These are phyloP conservation scores for Petrosia ficiformis DNA, from an alignment of 37 sponge, comb jelly and placozoan genomes.

Conservation along the genomic window DNA sequence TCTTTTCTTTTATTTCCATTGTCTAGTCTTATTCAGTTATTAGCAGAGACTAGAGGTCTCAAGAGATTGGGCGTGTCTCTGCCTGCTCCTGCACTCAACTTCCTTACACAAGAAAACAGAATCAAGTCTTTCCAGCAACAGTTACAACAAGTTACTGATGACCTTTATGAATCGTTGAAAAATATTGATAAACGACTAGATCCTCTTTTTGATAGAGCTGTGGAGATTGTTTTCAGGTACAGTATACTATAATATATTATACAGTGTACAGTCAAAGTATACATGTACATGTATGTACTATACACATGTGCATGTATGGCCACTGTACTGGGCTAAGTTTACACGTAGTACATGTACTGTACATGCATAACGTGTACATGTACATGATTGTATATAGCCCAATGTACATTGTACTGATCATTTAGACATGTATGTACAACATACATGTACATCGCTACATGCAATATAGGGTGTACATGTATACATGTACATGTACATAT, in stretches of 20 bases:
- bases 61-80: slow-evolving; percentile 36
- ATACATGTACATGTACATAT: background rate
- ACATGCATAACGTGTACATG: no score
- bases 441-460: no score
- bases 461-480: no score
- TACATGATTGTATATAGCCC: no score
- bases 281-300: no score
- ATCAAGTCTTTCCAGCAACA: slow-evolving; percentile 80
- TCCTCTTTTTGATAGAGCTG: slow-evolving; percentile 47
- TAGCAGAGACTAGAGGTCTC: slow-evolving; percentile 78
- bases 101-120: slow-evolving; percentile 73
- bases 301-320: no score
- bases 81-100: slow-evolving; percentile 48
- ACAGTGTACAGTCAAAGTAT: no score
- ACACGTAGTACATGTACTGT: no score
- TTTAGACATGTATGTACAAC: no score
- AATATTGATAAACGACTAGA: slow-evolving; percentile 35
- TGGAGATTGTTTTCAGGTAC: slow-evolving; percentile 45
- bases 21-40: slow-evolving; percentile 39
- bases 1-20: background rate
- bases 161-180: slow-evolving; percentile 29
- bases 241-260: no score
- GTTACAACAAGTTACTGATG: slow-evolving; percentile 56
- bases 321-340: no score
- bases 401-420: no score